Conservation (phyloP, 1,140 invertebrate genomes). For the Theocolax elegans region DNA sequence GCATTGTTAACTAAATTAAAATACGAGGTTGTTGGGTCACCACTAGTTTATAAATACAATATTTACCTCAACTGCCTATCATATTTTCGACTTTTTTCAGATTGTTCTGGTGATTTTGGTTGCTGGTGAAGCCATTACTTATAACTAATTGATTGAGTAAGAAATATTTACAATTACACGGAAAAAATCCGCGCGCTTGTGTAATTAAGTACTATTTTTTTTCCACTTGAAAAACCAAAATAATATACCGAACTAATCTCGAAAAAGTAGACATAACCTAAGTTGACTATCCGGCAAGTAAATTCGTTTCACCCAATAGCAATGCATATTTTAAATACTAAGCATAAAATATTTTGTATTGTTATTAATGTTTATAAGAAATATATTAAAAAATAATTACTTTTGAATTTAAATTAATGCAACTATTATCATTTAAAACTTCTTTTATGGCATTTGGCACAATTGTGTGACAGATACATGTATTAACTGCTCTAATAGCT, state of each 20-base stretch:
- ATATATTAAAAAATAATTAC: constrained; percentile 54
- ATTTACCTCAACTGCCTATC: constrained; percentile 85
- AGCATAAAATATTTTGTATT: too few relatives aligned
- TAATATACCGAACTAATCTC: too few relatives aligned
- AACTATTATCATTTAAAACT: constrained; percentile 82
- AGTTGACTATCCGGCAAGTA: neutral
- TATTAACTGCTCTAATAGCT: constrained; percentile 91
- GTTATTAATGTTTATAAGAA: too few relatives aligned
- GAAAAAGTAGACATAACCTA: neutral
- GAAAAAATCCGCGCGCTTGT: neutral
- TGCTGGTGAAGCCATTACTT: constrained; percentile 76
- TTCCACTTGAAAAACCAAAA: too few relatives aligned
- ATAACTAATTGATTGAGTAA: constrained; percentile 4
- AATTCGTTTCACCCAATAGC: neutral
- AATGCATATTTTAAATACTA: neutral
- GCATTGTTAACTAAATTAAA: too few relatives aligned
- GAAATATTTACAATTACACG: neutral
- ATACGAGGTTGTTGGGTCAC: too few relatives aligned
- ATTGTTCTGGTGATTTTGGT: constrained; percentile 84
- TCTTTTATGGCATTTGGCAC: constrained; percentile 75
- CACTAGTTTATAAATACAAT: constrained; percentile 4
- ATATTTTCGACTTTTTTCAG: constrained; percentile 85
- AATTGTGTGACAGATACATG: constrained; percentile 70
- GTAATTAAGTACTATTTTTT: too few relatives aligned
- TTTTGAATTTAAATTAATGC: constrained; percentile 81